Conservation (phyloP, 2,113 vertebrate species). For the Ptilorrhoa leucosticta region DNA sequence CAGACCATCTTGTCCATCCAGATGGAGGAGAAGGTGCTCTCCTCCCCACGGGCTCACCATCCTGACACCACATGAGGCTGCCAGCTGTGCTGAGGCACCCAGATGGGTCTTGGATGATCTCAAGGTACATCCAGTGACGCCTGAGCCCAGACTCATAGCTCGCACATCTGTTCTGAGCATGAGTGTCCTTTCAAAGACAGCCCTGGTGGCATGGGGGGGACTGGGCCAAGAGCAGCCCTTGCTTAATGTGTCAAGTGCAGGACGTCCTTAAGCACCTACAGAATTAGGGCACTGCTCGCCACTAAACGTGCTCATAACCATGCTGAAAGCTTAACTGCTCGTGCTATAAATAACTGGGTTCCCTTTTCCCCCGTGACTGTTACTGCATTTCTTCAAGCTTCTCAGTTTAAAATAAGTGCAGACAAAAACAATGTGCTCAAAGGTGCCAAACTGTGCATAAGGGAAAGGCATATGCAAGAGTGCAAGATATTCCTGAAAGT, state of each 20-base stretch:
- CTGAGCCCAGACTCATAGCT: fast-evolving
- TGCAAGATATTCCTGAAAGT: background rate
- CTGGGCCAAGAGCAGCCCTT: background rate
- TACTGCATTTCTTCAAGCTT: background rate
- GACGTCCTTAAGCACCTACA: fast-evolving
- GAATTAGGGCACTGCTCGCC: background rate
- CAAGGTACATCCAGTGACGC: background rate
- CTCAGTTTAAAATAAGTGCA: background rate
- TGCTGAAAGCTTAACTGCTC: background rate
- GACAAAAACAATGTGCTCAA: background rate
- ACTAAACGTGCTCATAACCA: background rate
- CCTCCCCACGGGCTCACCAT: fast-evolving
- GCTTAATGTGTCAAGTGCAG: background rate
- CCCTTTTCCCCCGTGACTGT: background rate
- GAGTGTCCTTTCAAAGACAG: background rate
- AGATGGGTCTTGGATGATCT: background rate
- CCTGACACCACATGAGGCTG: background rate
- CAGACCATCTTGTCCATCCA: background rate
- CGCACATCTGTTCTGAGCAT: background rate
- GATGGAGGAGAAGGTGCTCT: background rate
- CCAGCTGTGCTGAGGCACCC: background rate
- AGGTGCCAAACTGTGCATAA: conserved; percentile 8
- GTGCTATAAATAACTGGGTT: background rate
- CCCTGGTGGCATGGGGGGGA: background rate
- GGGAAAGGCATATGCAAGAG: background rate